Base-by-base conservation (phyloP, 2,888 invertebrate species). In the Andrena chrysosceles region DNA sequence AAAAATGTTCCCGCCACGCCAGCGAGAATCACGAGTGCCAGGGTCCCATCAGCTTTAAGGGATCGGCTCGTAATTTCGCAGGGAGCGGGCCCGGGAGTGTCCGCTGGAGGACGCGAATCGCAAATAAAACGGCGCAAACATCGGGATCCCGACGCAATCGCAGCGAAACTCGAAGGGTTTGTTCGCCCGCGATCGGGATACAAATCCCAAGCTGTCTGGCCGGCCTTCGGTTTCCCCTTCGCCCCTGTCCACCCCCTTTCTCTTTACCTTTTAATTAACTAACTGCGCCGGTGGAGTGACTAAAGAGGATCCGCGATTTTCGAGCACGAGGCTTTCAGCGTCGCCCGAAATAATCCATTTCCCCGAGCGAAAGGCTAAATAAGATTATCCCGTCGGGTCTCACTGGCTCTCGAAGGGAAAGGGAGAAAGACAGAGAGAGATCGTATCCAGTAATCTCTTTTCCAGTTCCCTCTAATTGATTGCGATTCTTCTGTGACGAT, bases 181-280 rank as follows among this genome's bases (percentile, higher is more conserved):
- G 75, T 80, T 67, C 54, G 60, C n/a, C 81, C 62, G 56, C 49
- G 81, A 81, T 81, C 56, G 60, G 77, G 67, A 69, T 85, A 84
- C 74, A 84, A 87, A 85, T 84, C 71, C 81, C 59, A 63, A 70
- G 35, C 75, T 35, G 63, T 69, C 78, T 56, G 68, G 68, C 23
- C 67, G 5, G 35, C 59, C 60, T 63, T 63, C 68, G 49, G 59
- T 26, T 13, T 56, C 66, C 54, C 59, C 67, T 31, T 23, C 56
- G 10, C 48, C 73, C 48, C 33, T 67, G 16, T 13, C 23, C n/a
- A 23, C 54, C 31, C 49, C 23, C 52, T 52, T 29, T 74, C 69
- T 64, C 81, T 78, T 81, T 84, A 77, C 79, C 85, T 81, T 89
- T 88, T 88, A 89, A 90, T 90, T 88, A 89, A 89, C 85, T 84